Percentiles rank a stretch among this genome's conserved stretches.
Conservation (phyloP, 2,888 invertebrate genomes). For the Pseudococcus viburni region DNA sequence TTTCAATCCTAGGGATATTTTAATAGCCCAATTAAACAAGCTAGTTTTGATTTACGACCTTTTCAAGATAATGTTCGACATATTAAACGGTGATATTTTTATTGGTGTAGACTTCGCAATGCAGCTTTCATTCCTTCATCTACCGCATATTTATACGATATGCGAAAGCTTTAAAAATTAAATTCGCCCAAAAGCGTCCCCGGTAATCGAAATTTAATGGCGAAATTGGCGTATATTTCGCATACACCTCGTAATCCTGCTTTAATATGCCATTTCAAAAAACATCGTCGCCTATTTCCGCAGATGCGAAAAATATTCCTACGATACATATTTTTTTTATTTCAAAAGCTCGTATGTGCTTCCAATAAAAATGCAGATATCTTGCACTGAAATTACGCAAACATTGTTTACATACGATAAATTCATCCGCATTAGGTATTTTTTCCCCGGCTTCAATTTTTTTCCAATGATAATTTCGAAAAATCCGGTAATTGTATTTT, state of each 20-base stretch:
- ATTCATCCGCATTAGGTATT: too few relatives aligned
- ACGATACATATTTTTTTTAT: too few relatives aligned
- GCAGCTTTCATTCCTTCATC: not conserved
- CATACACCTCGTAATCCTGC: not conserved
- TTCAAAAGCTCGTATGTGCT: too few relatives aligned
- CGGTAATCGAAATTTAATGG: slow-evolving; percentile 8
- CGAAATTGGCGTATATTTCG: not conserved
- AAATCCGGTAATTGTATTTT: not conserved
- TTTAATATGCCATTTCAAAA: not conserved
- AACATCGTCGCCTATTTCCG: not conserved
- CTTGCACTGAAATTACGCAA: too few relatives aligned
- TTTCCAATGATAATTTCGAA: too few relatives aligned
- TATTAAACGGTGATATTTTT: not conserved
- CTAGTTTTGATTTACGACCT: not conserved
- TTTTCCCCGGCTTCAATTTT: too few relatives aligned
- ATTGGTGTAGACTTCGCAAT: not conserved
- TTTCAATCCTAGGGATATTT: not conserved
- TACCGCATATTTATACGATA: not conserved
- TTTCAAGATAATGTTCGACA: not conserved
- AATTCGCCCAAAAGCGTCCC: not conserved
- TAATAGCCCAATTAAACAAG: not conserved
- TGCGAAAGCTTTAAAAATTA: not conserved
- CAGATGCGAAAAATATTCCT: not conserved
- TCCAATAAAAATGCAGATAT: too few relatives aligned
- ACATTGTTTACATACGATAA: too few relatives aligned